Conservation (phyloP, 1,140 invertebrate species). For the Amphibalanus amphitrite region DNA sequence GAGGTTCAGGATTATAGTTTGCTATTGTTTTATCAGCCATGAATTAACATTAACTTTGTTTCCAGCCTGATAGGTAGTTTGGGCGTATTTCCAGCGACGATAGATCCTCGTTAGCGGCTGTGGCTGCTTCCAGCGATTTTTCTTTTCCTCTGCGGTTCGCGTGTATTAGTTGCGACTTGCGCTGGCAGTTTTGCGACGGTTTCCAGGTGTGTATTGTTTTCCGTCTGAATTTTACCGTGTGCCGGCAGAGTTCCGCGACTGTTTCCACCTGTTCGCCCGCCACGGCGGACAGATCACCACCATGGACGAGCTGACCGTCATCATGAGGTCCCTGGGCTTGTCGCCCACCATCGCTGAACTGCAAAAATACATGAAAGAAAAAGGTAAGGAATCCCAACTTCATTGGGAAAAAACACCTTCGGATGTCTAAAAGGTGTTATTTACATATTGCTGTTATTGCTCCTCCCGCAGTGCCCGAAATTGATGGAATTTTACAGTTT, state of each 20-base stretch:
- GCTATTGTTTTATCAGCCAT: too few relatives aligned
- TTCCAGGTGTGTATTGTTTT: conserved; percentile 1
- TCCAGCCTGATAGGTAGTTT: not conserved
- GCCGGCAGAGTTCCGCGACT: conserved; percentile 85
- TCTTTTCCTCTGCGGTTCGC: too few relatives aligned
- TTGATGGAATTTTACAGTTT: too few relatives aligned
- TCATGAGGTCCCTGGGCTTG: conserved; percentile 82
- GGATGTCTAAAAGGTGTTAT: too few relatives aligned
- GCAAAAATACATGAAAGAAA: conserved; percentile 63
- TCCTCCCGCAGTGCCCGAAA: too few relatives aligned
- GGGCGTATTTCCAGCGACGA: not conserved
- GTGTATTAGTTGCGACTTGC: not conserved
- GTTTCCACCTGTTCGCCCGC: conserved; percentile 79
- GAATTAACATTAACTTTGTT: too few relatives aligned
- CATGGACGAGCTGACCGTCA: conserved; percentile 74
- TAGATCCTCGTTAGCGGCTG: not conserved
- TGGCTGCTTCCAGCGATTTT: not conserved
- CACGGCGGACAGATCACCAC: conserved; percentile 69
- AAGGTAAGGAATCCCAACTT: conserved; percentile 42
- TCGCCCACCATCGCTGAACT: conserved; percentile 83
- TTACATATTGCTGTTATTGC: too few relatives aligned
- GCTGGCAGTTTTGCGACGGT: conserved; percentile 4
- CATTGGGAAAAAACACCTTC: too few relatives aligned
- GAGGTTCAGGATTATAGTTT: too few relatives aligned
- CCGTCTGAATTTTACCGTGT: conserved; percentile 5